Conservation (phyloP, 2,113 vertebrate species). For the Silurus glanis region DNA sequence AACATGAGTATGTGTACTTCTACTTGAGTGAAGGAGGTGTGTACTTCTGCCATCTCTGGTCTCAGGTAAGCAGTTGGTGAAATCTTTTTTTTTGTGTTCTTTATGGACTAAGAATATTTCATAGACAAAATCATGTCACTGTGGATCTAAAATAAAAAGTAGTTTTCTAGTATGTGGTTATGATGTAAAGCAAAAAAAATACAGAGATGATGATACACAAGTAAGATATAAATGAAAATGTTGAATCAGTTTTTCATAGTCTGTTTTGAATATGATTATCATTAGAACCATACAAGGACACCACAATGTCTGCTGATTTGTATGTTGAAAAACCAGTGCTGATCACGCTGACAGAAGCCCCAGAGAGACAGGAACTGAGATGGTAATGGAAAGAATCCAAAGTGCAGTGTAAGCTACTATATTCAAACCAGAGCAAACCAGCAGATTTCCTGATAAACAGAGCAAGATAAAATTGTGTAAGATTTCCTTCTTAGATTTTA, state of each 20-base stretch:
- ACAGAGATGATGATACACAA: not conserved
- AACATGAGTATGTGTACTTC: too few relatives aligned
- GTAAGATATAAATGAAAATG: not conserved
- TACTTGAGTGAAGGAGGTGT: too few relatives aligned
- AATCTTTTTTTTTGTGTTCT: not conserved
- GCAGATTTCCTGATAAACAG: conserved; percentile 66
- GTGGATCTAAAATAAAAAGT: not conserved
- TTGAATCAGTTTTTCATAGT: not conserved
- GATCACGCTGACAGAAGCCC: conserved; percentile 66
- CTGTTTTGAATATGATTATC: not conserved
- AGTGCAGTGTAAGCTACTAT: conserved; percentile 62
- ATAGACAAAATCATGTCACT: not conserved
- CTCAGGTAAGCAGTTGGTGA: not conserved
- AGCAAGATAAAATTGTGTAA: not conserved
- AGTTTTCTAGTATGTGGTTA: not conserved
- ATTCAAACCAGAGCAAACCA: conserved; percentile 73
- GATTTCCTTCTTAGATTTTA: not conserved
- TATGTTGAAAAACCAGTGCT: not conserved
- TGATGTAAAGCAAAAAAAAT: not conserved
- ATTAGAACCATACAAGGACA: not conserved
- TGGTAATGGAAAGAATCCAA: conserved; percentile 63
- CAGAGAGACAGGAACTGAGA: conserved; percentile 69
- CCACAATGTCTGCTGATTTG: not conserved
- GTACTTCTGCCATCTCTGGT: too few relatives aligned
- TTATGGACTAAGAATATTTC: not conserved